Conservation (phyloP, 2,113 vertebrate species). For the Plecturocebus donacophilus region DNA sequence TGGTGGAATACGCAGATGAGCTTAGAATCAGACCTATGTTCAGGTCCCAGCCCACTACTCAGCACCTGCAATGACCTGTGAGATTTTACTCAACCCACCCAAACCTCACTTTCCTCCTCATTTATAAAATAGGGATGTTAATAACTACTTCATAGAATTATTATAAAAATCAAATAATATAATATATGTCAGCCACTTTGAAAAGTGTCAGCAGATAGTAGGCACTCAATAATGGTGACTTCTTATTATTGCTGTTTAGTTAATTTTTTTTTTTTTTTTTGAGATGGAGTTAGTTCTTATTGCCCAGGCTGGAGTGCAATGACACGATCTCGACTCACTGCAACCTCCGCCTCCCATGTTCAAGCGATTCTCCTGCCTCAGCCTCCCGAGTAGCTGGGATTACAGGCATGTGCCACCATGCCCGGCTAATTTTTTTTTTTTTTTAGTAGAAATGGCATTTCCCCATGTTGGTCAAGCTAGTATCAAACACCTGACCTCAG, state of each 20-base stretch:
- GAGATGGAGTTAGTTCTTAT: too few relatives aligned
- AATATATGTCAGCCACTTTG: background rate
- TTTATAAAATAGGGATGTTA: background rate
- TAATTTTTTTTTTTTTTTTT: background rate
- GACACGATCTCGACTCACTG: too few relatives aligned
- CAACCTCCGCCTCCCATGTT: too few relatives aligned
- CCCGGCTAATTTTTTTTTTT: too few relatives aligned
- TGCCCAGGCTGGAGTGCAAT: too few relatives aligned
- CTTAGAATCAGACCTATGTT: background rate
- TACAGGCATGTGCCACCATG: too few relatives aligned
- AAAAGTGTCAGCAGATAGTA: background rate
- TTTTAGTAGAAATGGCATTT: too few relatives aligned
- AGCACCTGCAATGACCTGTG: background rate
- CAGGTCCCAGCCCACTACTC: background rate
- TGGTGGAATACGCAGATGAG: background rate
- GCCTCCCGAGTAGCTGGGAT: too few relatives aligned
- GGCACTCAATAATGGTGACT: background rate
- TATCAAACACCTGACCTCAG: too few relatives aligned
- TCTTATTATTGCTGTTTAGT: background rate
- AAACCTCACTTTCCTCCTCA: background rate
- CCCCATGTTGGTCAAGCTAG: too few relatives aligned
- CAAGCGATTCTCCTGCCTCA: too few relatives aligned
- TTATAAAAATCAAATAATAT: background rate
- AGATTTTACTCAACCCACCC: background rate
- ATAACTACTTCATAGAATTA: background rate